These are phyloP conservation scores for Porites rus DNA, from an alignment of 92 coral and sea anemone genomes.

Conservation along the genomic window DNA sequence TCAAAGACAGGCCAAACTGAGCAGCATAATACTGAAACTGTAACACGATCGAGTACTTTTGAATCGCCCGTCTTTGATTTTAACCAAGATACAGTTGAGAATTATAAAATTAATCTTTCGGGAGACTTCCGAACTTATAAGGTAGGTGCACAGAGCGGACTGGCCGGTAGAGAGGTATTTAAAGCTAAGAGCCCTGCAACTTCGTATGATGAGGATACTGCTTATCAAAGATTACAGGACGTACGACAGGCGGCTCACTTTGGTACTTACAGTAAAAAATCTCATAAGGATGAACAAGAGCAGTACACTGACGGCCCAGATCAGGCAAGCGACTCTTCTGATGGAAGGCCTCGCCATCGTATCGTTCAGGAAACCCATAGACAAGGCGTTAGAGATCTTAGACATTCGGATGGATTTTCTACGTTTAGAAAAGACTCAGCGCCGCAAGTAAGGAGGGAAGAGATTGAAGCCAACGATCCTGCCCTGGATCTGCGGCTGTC, in stretches of 20 bases:
- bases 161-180: background rate
- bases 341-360: background rate
- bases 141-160: background rate
- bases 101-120: background rate
- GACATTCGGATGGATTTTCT: constrained; percentile 50
- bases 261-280: background rate
- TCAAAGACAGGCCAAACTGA: background rate
- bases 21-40: background rate
- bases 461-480: background rate
- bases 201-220: background rate
- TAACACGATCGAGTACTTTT: constrained; percentile 35
- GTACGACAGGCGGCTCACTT: background rate
- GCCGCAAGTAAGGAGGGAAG: constrained; percentile 1
- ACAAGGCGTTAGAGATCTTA: background rate
- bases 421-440: constrained; percentile 50
- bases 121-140: constrained; percentile 31
- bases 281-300: background rate
- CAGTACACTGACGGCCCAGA: background rate
- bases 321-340: background rate
- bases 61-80: constrained; percentile 68
- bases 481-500: constrained; percentile 28
- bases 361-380: background rate
- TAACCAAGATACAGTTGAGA: constrained; percentile 41
- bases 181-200: background rate
- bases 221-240: constrained; percentile 3